These are phyloP conservation scores for Mystacornis crossleyi DNA, from an alignment of 2,113 vertebrate species.

Conservation along the genomic window DNA sequence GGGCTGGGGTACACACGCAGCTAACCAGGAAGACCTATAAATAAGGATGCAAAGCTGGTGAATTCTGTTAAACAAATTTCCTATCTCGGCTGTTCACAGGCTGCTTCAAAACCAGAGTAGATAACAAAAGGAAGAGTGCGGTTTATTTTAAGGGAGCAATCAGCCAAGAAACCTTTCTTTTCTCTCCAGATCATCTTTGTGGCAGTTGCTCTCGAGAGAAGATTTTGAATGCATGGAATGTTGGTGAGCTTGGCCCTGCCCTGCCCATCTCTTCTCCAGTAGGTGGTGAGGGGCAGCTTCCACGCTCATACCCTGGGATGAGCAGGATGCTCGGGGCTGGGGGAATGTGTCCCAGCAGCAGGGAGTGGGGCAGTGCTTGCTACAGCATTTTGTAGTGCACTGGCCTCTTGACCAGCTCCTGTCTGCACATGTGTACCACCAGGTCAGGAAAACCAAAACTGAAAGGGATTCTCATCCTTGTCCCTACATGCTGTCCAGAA, in stretches of 20 bases:
- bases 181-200: not conserved
- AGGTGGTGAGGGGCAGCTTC: not conserved
- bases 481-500: not conserved
- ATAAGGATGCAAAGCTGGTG: not conserved
- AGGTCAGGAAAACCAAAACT: not conserved
- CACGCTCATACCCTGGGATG: fast-evolving
- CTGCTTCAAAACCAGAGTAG: not conserved
- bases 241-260: not conserved
- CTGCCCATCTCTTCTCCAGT: not conserved
- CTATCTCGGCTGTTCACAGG: not conserved
- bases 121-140: not conserved
- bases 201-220: fast-evolving
- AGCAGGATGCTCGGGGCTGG: not conserved
- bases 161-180: not conserved
- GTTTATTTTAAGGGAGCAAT: not conserved
- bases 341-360: not conserved
- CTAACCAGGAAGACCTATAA: not conserved
- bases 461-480: not conserved
- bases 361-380: not conserved
- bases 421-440: not conserved
- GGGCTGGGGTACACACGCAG: not conserved
- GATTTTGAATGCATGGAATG: not conserved
- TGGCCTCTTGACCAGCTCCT: not conserved
- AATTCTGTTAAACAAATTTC: not conserved
- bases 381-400: not conserved